Base-by-base conservation (phyloP, 2,113 vertebrate genomes). In the Pteropus alecto region DNA sequence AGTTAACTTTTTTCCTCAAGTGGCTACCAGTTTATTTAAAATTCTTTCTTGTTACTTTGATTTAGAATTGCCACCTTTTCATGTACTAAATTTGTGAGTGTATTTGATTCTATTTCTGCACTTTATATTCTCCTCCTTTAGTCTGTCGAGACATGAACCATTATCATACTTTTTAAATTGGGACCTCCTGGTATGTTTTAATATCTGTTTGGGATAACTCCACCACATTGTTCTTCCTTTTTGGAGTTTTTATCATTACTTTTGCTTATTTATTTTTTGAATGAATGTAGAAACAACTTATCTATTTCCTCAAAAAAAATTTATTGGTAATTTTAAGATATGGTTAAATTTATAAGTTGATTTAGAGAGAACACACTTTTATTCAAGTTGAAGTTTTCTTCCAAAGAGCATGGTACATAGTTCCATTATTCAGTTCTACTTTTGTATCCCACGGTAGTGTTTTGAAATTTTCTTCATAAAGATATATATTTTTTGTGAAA, bases 261-360 rank as follows among this genome's bases (percentile, higher is more conserved):
- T 24, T 60, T 81, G 30, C 22, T 85, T 88, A 28, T 58, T 51
- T 35, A 38, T 22, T 70, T 89, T 76, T 82, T 33, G 2, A 89
- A 94, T 73, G n/a, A 77, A 78, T 83, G 82, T 90, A 73, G 48
- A 92, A 86, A 85, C 3, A 86, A 38, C 6, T 51, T 65, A 82
- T 8, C 67, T 63, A 81, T 73, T 90, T 87, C 26, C 43, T 73
- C 54, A 12, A 10, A 82, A 70, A 73, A 92, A 43, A 54, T 78
- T 18, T 38, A 33, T 30, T 94, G 26, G 5, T 41, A 73, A 70
- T 43, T 89, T 90, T 77, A 77, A 83, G 41, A 77, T 92, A 19
- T 56, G 24, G 56, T 60, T 83, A 83, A 90, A 90, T 56, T 93
- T 90, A 84, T 78, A 87, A 90, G 71, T 43, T 83, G 46, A 78